A percentile compares a stretch with the other conserved stretches of the same genome.
Conservation (phyloP, 1,140 invertebrate genomes). For the Latrodectus geometricus region DNA sequence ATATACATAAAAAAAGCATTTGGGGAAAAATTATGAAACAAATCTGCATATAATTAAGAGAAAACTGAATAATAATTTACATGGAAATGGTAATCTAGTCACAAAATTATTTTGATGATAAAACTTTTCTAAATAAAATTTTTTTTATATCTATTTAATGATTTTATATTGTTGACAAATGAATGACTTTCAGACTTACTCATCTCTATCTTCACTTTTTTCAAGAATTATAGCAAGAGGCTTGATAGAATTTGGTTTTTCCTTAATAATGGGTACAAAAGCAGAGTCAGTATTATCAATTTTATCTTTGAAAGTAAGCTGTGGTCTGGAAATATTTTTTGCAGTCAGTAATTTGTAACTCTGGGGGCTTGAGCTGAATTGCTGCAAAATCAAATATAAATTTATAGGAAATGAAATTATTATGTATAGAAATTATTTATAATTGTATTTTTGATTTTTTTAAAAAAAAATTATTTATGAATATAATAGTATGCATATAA, state of each 20-base stretch:
- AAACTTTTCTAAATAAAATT: too few relatives aligned
- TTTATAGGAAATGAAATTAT: constrained; percentile 8
- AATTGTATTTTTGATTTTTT: too few relatives aligned
- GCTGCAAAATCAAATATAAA: constrained; percentile 15
- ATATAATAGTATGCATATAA: neutral
- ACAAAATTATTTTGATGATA: too few relatives aligned
- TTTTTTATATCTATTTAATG: too few relatives aligned
- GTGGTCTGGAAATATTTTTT: constrained; percentile 84
- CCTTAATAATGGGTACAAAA: constrained; percentile 84
- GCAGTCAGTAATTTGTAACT: constrained; percentile 77
- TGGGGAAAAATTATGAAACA: too few relatives aligned
- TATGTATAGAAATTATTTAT: neutral
- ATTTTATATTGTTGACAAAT: too few relatives aligned
- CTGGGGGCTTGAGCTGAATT: constrained; percentile 58
- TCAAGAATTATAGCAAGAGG: constrained; percentile 81
- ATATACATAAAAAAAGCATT: too few relatives aligned
- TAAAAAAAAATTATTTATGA: too few relatives aligned
- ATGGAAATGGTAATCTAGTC: too few relatives aligned
- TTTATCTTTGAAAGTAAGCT: constrained; percentile 85
- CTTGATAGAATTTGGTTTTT: constrained; percentile 90
- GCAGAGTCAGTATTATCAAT: constrained; percentile 82
- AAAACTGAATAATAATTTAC: too few relatives aligned
- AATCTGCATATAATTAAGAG: too few relatives aligned
- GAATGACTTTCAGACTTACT: constrained; percentile 64
- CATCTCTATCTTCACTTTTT: constrained; percentile 74